Evolutionary conservation across 2,888 invertebrate species (phyloP).

Genomic region (Hydropsyche betteni): DNA sequence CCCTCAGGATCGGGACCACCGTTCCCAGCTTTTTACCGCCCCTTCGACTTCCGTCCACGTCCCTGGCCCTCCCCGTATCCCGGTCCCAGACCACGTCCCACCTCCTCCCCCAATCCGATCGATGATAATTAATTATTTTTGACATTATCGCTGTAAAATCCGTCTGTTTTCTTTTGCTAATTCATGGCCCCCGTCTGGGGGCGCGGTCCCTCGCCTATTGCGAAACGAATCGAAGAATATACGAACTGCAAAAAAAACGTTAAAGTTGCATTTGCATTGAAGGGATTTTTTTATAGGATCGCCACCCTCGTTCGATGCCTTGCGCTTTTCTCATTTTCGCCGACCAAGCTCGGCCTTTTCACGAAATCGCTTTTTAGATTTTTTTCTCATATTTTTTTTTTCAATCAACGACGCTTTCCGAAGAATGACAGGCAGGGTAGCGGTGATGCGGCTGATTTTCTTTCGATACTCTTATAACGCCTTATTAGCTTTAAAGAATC

Average conservation of each 20-base stretch:
- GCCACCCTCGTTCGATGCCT: constrained; percentile 31
- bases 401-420: constrained; percentile 49
- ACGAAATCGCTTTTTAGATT: neutral
- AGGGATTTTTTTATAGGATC: constrained; percentile 45
- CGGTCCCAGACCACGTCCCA: neutral
- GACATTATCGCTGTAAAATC: constrained; percentile 72
- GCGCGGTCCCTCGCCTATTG: constrained; percentile 55
- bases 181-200: constrained; percentile 67
- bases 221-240: constrained; percentile 56
- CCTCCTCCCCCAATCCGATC: constrained; percentile 63
- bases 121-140: constrained; percentile 79
- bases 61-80: constrained; percentile 1
- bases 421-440: constrained; percentile 42
- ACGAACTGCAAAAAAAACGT: constrained; percentile 31
- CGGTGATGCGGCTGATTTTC: constrained; percentile 48
- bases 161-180: constrained; percentile 74
- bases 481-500: constrained; percentile 35
- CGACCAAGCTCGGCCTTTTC: constrained; percentile 30
- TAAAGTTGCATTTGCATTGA: constrained; percentile 50
- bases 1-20: neutral
- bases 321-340: constrained; percentile 45
- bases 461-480: constrained; percentile 38
- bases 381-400: constrained; percentile 44
- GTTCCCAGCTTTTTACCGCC: too few relatives aligned
- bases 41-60: constrained; percentile 9